Conservation (phyloP, 2,797 vertebrate species). For the Pyrocephalus nanus region DNA sequence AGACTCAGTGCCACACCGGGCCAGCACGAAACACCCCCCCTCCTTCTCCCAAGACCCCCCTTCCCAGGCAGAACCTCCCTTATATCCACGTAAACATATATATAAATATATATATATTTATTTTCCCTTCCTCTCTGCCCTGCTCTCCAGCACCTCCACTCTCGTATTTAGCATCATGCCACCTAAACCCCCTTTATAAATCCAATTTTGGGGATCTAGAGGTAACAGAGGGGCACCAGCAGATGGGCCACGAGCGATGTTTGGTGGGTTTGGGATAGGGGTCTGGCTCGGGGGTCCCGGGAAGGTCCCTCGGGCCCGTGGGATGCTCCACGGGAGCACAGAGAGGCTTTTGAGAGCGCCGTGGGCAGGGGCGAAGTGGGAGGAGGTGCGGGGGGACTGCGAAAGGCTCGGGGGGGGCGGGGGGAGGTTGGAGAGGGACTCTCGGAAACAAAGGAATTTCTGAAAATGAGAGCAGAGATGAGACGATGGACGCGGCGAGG, state of each 20-base stretch:
- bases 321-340: background rate
- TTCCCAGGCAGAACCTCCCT: background rate
- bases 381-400: background rate
- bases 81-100: background rate
- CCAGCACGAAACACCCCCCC: background rate
- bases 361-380: background rate
- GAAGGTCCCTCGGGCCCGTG: background rate
- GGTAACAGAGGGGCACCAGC: background rate
- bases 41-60: background rate
- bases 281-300: too few species aligned
- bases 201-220: background rate
- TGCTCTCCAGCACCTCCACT: background rate
- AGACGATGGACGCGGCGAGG: background rate
- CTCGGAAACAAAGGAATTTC: constrained; percentile 55
- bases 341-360: background rate
- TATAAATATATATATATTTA: background rate
- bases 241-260: accelerated
- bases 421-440: background rate
- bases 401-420: background rate
- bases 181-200: accelerated
- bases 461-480: background rate
- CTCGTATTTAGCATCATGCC: too few species aligned
- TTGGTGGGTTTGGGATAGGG: background rate
- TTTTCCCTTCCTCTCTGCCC: background rate
- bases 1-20: background rate